Evolutionary conservation across 1,140 invertebrate species (phyloP).

Genomic region (Steinernema feltiae): DNA sequence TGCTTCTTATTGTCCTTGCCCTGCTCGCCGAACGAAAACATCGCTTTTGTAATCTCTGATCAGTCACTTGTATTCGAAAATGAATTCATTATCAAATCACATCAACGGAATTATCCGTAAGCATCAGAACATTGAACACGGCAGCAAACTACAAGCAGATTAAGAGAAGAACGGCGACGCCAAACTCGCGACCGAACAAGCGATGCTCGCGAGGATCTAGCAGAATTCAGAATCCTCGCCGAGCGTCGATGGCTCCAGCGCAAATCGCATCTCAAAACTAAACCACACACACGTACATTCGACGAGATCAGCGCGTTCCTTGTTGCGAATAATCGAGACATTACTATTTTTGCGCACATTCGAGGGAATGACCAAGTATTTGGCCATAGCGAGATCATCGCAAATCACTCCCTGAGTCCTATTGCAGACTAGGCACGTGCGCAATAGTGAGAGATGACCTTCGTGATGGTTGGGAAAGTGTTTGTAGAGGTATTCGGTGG

Average conservation of each 20-base stretch:
- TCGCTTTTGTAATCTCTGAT: too few relatives aligned
- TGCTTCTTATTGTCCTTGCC: slow-evolving; percentile 7
- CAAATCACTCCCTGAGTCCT: slow-evolving; percentile 93
- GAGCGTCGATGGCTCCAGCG: neutral
- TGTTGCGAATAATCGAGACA: slow-evolving; percentile 72
- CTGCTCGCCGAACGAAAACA: slow-evolving; percentile 7
- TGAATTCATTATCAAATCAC: too few relatives aligned
- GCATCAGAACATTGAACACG: too few relatives aligned
- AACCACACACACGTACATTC: slow-evolving; percentile 64
- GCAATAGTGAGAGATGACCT: slow-evolving; percentile 86
- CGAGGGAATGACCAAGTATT: slow-evolving; percentile 76
- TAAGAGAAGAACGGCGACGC: too few relatives aligned
- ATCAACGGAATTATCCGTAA: too few relatives aligned
- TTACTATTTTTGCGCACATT: slow-evolving; percentile 42
- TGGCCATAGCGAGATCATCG: slow-evolving; percentile 88
- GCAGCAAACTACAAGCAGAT: too few relatives aligned
- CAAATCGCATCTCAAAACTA: slow-evolving; percentile 28
- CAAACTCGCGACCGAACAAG: neutral
- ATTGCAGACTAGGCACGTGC: slow-evolving; percentile 90
- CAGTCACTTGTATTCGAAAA: too few relatives aligned
- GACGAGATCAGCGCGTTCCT: slow-evolving; percentile 91
- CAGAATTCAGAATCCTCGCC: neutral
- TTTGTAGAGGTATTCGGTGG: slow-evolving; percentile 85
- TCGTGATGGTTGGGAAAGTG: slow-evolving; percentile 98
- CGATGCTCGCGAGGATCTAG: neutral